phyloP scores from a whole-genome alignment of 2,888 invertebrate genomes.

The Oxycera nigricornis region DNA sequence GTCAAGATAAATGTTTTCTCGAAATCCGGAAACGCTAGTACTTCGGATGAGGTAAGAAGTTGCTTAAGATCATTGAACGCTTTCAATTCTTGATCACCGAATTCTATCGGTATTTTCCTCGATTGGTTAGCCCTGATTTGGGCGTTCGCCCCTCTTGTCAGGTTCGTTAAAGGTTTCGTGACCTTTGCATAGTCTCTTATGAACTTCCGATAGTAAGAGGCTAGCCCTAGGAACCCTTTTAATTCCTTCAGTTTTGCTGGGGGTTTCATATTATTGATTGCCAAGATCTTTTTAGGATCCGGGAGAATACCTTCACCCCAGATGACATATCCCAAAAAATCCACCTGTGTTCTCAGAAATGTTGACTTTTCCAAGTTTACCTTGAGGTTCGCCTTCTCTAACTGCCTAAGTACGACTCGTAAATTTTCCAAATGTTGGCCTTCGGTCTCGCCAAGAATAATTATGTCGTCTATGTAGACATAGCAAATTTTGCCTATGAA shows the following conservation, averaged over 20 bases:
- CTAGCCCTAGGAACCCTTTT: conserved; percentile 34
- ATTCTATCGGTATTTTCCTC: not conserved
- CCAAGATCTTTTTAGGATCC: conserved; percentile 31
- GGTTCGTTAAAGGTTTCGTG: conserved; percentile 26
- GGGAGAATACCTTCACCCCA: conserved; percentile 11
- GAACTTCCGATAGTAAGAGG: conserved; percentile 22
- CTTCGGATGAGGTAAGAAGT: conserved; percentile 16
- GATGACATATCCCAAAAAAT: conserved; percentile 36
- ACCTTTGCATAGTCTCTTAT: conserved; percentile 23
- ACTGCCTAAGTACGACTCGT: not conserved
- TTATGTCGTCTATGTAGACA: conserved; percentile 45
- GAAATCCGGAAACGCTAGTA: conserved; percentile 21
- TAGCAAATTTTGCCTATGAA: conserved; percentile 42
- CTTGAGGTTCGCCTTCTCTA: conserved; percentile 1
- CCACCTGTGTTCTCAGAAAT: conserved; percentile 9
- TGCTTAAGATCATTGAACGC: conserved; percentile 17
- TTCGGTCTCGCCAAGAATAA: conserved; percentile 19
- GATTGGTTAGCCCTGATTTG: conserved; percentile 13
- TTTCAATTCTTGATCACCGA: not conserved
- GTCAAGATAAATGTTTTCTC: conserved; percentile 16
- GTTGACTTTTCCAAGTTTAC: conserved; percentile 18
- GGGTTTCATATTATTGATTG: conserved; percentile 18
- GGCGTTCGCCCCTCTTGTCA: conserved; percentile 22
- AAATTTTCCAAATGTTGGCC: conserved; percentile 13
- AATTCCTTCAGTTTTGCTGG: conserved; percentile 35